Base-by-base conservation (phyloP, 2,888 invertebrate genomes). In the Caenorhabditis sulstoni region DNA sequence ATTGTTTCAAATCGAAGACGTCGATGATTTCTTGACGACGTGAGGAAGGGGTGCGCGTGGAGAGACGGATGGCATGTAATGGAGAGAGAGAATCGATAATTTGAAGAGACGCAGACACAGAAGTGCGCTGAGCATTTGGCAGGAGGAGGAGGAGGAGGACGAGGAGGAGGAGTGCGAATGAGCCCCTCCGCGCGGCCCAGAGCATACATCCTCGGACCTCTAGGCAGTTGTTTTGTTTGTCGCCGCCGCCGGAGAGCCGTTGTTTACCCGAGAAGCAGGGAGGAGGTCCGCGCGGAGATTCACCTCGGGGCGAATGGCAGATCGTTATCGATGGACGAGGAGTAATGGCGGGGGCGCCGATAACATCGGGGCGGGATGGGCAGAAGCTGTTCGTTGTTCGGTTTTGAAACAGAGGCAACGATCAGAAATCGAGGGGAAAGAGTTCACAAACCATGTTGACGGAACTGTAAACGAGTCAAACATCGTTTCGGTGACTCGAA, bases 201-300 rank as follows among this genome's bases (percentile, higher is more conserved):
- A 41, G 41, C 41, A 57, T 57, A 29, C 57, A 29, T 41, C 57
- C 57, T 18, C 41, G 57, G 41, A 57, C 57, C 57, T 37, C 57
- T 20, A 7, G 29, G 41, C 66, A 58, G 65, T 55, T 55, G 65
- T 66, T 55, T 66, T 66, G 47, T 66, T 66, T 66, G 65, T 47
- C 47, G 18, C 44, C 44, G 35, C 9, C 22, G 1, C 23, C 18
- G 35, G 37, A 55, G 55, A 37, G 37, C 2, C 11, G 35, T 55
- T 55, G 55, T 55, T 55, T 55, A 55, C 55, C 18, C 55, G 20
- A 9, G 18, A 3, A 55, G 55, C 29, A 29, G 29, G 29, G 4
- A 29, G 4, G 14, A 55, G 16, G 16, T 37, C 37, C 39, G 55
- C 8, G 11, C 18, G 37, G 3, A 18, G 52, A 23, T 12, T 23